Evolutionary conservation across 30 jellyfish, hydroid and myxozoan species (phyloP).

Genomic region (Hydractinia echinata): DNA sequence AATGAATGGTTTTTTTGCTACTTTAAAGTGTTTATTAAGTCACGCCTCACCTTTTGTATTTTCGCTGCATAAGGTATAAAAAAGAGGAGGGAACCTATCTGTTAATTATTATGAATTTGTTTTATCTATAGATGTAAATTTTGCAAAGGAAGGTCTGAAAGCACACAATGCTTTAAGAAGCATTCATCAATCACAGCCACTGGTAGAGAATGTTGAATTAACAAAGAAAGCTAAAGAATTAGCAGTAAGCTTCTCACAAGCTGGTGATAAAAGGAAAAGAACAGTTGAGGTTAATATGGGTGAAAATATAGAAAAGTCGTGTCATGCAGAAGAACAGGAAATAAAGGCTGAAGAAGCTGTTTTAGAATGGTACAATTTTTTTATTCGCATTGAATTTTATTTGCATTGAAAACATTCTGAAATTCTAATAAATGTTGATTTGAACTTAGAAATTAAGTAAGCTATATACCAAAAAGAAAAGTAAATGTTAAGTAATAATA

Average conservation of each 20-base stretch:
- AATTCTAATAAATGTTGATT: too few relatives aligned
- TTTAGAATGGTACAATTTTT: slow-evolving; percentile 56
- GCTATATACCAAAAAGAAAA: too few relatives aligned
- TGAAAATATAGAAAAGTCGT: slow-evolving; percentile 53
- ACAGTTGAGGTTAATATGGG: slow-evolving; percentile 43
- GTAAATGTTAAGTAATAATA: too few relatives aligned
- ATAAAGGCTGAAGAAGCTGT: slow-evolving; percentile 68
- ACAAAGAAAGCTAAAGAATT: slow-evolving; percentile 29
- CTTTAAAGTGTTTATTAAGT: too few relatives aligned
- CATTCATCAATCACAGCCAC: slow-evolving; percentile 34
- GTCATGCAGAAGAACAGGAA: slow-evolving; percentile 45
- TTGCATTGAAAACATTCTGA: background rate
- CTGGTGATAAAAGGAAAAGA: slow-evolving; percentile 31
- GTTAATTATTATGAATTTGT: background rate
- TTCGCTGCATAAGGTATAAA: background rate
- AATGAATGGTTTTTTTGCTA: too few relatives aligned
- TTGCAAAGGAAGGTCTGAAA: slow-evolving; percentile 31
- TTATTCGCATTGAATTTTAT: background rate
- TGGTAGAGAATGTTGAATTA: slow-evolving; percentile 10
- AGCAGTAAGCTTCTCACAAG: slow-evolving; percentile 29
- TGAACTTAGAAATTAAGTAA: too few relatives aligned
- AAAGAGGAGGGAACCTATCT: background rate
- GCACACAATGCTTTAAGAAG: slow-evolving; percentile 56
- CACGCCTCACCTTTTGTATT: background rate
- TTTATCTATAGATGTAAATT: slow-evolving; percentile 1